Conservation (phyloP, 2,888 invertebrate species). For the Chrysotoxum bicinctum region DNA sequence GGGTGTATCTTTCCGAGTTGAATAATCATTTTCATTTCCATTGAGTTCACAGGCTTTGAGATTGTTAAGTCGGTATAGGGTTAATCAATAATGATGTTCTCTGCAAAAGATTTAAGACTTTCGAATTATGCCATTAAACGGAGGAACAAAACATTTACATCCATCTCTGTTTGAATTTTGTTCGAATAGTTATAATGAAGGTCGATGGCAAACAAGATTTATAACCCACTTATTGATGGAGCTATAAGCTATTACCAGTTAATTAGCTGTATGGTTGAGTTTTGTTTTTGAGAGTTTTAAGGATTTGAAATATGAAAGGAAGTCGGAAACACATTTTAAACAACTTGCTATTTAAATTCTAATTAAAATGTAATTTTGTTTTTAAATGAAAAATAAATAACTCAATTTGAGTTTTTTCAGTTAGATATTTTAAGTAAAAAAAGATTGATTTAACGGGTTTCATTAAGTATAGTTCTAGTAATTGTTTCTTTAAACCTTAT, state of each 20-base stretch:
- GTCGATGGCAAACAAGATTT: slow-evolving; percentile 12
- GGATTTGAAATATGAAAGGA: not conserved
- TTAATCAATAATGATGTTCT: slow-evolving; percentile 46
- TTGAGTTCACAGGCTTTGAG: slow-evolving; percentile 11
- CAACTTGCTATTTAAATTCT: not conserved
- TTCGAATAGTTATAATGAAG: not conserved
- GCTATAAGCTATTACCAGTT: slow-evolving; percentile 11
- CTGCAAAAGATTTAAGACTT: slow-evolving; percentile 41
- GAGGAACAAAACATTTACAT: slow-evolving; percentile 36
- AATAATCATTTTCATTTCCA: slow-evolving; percentile 61
- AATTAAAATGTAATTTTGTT: not conserved
- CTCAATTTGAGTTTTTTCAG: no score
- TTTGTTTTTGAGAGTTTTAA: not conserved
- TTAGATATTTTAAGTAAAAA: no score
- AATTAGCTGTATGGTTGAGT: not conserved
- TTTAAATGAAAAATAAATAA: not conserved
- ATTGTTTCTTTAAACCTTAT: no score
- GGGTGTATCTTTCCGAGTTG: not conserved
- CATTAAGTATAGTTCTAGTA: no score
- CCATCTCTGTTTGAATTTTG: not conserved
- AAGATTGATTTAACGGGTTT: no score
- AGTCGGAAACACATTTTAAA: not conserved
- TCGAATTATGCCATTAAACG: slow-evolving; percentile 49
- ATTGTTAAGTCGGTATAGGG: slow-evolving; percentile 18
- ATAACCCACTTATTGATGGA: not conserved